Percentiles rank a stretch among this genome's conserved stretches.
phyloP scores from a whole-genome alignment of 2,113 vertebrate genomes.

The Chionomys nivalis region DNA sequence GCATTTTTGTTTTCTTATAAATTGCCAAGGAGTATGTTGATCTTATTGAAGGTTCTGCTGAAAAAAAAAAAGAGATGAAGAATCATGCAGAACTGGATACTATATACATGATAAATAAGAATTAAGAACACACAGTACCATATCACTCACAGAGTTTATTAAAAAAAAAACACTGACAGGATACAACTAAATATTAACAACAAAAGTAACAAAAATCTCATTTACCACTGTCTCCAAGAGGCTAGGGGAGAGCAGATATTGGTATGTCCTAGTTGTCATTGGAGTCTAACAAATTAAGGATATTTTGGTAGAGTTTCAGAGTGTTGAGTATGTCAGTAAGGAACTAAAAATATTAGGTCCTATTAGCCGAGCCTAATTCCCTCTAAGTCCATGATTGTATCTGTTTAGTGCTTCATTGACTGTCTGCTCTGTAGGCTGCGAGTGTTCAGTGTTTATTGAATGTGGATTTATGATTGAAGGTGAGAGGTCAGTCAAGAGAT shows the following conservation, averaged over 20 bases:
- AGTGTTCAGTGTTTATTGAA: conserved; percentile 39
- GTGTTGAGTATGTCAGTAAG: background rate
- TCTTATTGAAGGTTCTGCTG: background rate
- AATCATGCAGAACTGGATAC: background rate
- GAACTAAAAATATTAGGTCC: background rate
- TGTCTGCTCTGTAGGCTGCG: background rate
- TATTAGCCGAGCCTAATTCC: background rate
- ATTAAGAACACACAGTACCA: background rate
- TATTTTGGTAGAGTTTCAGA: background rate
- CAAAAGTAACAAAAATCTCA: background rate
- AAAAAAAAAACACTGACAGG: background rate
- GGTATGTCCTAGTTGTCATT: background rate
- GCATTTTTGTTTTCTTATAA: background rate
- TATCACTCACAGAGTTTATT: background rate
- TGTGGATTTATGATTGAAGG: conserved; percentile 21
- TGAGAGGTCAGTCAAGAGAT: background rate
- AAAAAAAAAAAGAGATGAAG: background rate
- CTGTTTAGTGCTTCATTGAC: conserved; percentile 2
- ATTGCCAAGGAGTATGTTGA: background rate
- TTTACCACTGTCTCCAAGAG: background rate
- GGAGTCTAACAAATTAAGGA: background rate
- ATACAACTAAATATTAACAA: background rate
- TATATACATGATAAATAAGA: background rate
- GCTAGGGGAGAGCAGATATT: background rate
- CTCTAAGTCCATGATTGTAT: background rate